A percentile compares a stretch with the other conserved stretches of the same genome.
These are phyloP conservation scores for Antigone vipio DNA, from an alignment of 2,113 vertebrate species.

Conservation along the genomic window DNA sequence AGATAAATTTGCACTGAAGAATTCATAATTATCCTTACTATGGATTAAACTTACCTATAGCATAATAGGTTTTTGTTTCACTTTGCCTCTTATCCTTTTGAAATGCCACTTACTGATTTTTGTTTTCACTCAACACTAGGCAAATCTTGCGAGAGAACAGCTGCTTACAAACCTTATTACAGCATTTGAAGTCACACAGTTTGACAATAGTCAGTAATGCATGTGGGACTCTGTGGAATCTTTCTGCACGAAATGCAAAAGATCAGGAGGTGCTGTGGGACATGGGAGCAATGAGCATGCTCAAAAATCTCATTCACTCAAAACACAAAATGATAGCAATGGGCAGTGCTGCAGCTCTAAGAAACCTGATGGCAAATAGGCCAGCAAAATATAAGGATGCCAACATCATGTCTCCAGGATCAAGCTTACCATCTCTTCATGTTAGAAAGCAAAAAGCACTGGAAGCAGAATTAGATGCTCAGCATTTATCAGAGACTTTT, in stretches of 20 bases:
- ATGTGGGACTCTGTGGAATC: not conserved
- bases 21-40: not conserved
- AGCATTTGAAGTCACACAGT: not conserved
- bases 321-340: not conserved
- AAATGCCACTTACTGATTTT: not conserved
- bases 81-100: not conserved
- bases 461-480: slow-evolving; percentile 91
- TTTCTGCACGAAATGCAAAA: not conserved
- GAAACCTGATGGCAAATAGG: not conserved
- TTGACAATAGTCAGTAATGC: not conserved
- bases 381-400: not conserved
- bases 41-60: not conserved
- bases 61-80: not conserved
- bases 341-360: not conserved
- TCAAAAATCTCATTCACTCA: not conserved
- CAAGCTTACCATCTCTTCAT: not conserved
- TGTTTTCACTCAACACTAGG: slow-evolving; percentile 68
- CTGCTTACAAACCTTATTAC: not conserved
- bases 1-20: not conserved
- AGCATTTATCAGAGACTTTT: slow-evolving; percentile 93
- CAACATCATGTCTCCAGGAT: not conserved
- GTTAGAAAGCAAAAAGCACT: slow-evolving; percentile 22
- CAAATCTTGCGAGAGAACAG: slow-evolving; percentile 78
- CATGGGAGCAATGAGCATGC: not conserved
- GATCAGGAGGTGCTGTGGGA: not conserved